Evolutionary conservation across 2,113 vertebrate species (phyloP), one percentile per base, ranked within the genome.

Genomic region (Beaufortia kweichowensis): DNA sequence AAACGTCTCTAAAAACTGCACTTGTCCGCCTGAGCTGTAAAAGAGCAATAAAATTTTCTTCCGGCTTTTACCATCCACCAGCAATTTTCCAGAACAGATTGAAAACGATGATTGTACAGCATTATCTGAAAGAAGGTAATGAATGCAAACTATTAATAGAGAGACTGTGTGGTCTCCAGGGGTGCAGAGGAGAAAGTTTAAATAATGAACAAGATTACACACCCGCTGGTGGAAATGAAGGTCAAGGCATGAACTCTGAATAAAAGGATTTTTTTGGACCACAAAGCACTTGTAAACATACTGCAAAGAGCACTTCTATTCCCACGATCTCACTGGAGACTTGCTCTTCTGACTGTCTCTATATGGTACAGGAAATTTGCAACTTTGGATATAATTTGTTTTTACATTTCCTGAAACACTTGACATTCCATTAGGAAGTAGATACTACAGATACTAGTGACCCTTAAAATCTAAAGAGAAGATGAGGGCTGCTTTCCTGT

Each of bases 151-250:
- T 63, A 57, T 56, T 7, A 48, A 39, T 66, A 12, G 50, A 57
- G 31, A 60, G 41, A 35, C 15, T 77, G 14, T 69, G 23, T 74
- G 12, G 67, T 64, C 57, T 67, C 62, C 17, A 60, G 35, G 33
- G 48, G 63, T n/a, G 29, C 35, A 46, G 28, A 23, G 39, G 39
- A 74, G 28, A 74, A 29, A 29, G 24, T 61, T 60, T 68, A 28
- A 68, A 68, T 77, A 77, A 59, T 77, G 75, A 60, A 77, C 43
- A 67, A 59, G 35, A 79, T 55, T 56, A 66, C 39, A 50, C 23
- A 72, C 50, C 5, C 26, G n/a, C 60, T 33, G 15, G 43, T 46
- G n/a, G 53, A 75, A 59, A 67, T 66, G 24, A 66, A 39, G 63
- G 73, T 71, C 41, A 64, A 43, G 53, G 26, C 35, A 29, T 65